Conservation (phyloP, 2,113 vertebrate genomes). For the Connochaetes taurinus region DNA sequence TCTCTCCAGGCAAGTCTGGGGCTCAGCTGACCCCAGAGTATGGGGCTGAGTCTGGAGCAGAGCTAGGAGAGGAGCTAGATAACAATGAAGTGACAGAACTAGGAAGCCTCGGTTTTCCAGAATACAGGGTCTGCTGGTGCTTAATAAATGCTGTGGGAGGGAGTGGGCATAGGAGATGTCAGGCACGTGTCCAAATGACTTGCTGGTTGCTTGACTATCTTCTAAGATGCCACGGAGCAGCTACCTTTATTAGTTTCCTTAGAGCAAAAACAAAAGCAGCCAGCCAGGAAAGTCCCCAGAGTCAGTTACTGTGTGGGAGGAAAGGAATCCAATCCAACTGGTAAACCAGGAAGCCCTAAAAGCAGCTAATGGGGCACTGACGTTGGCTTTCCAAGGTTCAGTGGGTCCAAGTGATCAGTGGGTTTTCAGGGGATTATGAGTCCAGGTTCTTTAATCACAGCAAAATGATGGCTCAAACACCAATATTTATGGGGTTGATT, state of each 20-base stretch:
- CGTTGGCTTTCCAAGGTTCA: neutral
- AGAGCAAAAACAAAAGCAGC: neutral
- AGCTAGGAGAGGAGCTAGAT: no score
- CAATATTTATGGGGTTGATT: fast-evolving
- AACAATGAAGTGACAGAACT: fast-evolving
- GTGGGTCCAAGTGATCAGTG: neutral
- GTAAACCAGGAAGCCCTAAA: neutral
- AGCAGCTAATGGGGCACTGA: neutral
- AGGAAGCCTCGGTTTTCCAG: neutral
- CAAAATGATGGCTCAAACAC: neutral
- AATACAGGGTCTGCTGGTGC: neutral
- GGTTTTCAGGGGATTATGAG: no score
- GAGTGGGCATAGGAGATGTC: fast-evolving
- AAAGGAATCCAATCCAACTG: fast-evolving
- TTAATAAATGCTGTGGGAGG: neutral
- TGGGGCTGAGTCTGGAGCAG: neutral
- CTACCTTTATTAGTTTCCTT: neutral
- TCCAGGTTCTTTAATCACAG: neutral
- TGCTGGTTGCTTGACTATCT: neutral
- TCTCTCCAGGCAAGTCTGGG: neutral
- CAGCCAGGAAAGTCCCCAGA: fast-evolving
- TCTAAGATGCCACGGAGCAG: neutral
- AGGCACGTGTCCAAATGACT: neutral
- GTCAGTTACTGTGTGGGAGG: neutral
- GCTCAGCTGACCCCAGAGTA: neutral